Conservation (phyloP, 2,113 vertebrate species). For the Heterotilapia buettikoferi region DNA sequence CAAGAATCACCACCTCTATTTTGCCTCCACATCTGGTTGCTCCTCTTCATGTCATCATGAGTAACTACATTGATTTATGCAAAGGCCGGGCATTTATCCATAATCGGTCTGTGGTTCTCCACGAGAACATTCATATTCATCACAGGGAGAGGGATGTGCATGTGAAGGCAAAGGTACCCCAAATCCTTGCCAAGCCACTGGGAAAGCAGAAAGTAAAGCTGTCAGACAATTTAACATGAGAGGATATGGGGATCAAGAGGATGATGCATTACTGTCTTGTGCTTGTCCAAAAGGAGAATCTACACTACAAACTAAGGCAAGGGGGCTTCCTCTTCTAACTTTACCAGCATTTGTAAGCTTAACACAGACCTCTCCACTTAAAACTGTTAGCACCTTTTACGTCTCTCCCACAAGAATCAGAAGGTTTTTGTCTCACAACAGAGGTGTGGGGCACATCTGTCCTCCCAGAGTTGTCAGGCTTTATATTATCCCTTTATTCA, state of each 20-base stretch:
- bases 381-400: not conserved
- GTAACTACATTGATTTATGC: slow-evolving; percentile 30
- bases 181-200: not conserved
- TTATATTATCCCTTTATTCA: not conserved
- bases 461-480: not conserved
- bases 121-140: slow-evolving; percentile 21
- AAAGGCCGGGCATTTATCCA: slow-evolving; percentile 26
- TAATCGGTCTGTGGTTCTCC: slow-evolving; percentile 5
- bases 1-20: slow-evolving; percentile 2
- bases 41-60: slow-evolving; percentile 32
- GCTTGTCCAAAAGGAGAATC: not conserved
- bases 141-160: not conserved
- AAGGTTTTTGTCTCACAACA: not conserved
- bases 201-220: not conserved
- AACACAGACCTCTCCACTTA: not conserved
- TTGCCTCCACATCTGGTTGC: slow-evolving; percentile 38
- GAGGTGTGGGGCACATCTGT: not conserved
- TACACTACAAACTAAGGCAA: not conserved
- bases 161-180: not conserved
- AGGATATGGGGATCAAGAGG: not conserved
- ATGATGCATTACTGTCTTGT: slow-evolving; percentile 7
- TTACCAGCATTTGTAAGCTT: not conserved
- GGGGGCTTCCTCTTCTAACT: not conserved
- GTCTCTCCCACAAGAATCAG: not conserved
- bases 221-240: not conserved